phyloP scores from a whole-genome alignment of 1,140 invertebrate species.

The Habropoda laboriosa region DNA sequence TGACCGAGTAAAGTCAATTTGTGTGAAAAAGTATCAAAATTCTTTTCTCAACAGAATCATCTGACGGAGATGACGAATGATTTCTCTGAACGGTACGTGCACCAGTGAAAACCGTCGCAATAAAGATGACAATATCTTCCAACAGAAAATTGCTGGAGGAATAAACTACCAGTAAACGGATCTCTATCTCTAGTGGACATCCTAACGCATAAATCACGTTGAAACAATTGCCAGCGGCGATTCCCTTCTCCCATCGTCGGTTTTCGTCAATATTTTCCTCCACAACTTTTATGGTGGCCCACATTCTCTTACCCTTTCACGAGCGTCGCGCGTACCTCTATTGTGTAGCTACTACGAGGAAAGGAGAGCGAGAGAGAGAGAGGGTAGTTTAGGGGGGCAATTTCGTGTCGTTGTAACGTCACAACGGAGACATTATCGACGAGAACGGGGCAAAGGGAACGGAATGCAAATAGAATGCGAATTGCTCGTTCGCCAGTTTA shows the following conservation, averaged over 20 bases:
- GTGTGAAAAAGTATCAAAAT: too few relatives aligned
- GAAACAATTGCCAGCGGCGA: neutral
- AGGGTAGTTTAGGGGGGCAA: too few relatives aligned
- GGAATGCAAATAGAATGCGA: slow-evolving; percentile 16
- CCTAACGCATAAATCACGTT: neutral
- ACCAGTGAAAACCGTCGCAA: neutral
- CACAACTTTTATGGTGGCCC: slow-evolving; percentile 17
- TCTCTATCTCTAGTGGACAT: too few relatives aligned
- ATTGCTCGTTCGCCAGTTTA: neutral
- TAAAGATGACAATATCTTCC: slow-evolving; percentile 1
- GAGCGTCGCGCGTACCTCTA: too few relatives aligned
- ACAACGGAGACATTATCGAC: slow-evolving; percentile 21
- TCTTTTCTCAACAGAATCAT: too few relatives aligned
- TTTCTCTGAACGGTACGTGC: too few relatives aligned
- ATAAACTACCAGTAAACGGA: too few relatives aligned
- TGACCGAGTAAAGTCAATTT: too few relatives aligned
- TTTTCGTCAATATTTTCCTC: neutral
- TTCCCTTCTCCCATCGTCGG: neutral
- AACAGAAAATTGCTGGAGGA: neutral
- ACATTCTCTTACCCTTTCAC: slow-evolving; percentile 5
- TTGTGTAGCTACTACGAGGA: too few relatives aligned
- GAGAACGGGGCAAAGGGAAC: neutral
- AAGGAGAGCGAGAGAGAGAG: too few relatives aligned
- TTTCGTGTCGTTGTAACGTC: slow-evolving; percentile 18
- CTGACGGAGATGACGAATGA: too few relatives aligned